These are phyloP conservation scores for Gallirallus australis DNA, from an alignment of 2,797 vertebrate genomes.

Conservation along the genomic window DNA sequence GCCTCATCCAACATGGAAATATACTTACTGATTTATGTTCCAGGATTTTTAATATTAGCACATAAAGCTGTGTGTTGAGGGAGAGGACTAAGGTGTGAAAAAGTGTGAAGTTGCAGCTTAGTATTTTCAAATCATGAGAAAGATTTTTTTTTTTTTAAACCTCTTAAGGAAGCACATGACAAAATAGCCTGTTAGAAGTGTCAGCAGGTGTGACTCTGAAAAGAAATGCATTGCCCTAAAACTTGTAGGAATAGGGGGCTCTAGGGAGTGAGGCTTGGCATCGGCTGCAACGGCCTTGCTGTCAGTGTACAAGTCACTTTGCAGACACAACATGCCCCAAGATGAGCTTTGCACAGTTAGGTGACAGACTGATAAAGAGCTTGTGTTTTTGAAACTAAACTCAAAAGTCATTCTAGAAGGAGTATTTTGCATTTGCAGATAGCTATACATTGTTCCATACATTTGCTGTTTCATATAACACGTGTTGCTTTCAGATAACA, in stretches of 20 bases:
- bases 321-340: slow-evolving; percentile 37
- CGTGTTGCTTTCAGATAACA: slow-evolving; percentile 38
- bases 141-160: not conserved
- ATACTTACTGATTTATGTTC: not conserved
- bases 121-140: not conserved
- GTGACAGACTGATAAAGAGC: slow-evolving; percentile 41
- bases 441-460: slow-evolving; percentile 24
- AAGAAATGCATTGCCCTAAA: not conserved
- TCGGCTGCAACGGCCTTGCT: fast-evolving
- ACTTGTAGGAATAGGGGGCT: not conserved
- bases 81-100: not conserved
- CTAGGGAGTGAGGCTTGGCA: not conserved
- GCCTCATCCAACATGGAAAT: slow-evolving; percentile 20
- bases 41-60: slow-evolving; percentile 38
- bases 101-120: not conserved
- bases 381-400: not conserved
- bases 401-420: not conserved
- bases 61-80: not conserved
- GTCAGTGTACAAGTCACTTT: not conserved
- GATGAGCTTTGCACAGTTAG: slow-evolving; percentile 25
- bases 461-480: not conserved
- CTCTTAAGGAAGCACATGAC: not conserved
- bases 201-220: slow-evolving; percentile 16
- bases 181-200: slow-evolving; percentile 19
- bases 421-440: not conserved